A percentile compares a stretch with the other conserved stretches of the same genome.
Evolutionary conservation across 2,797 vertebrate genomes (phyloP).

Genomic region (Gymnothorax javanicus): DNA sequence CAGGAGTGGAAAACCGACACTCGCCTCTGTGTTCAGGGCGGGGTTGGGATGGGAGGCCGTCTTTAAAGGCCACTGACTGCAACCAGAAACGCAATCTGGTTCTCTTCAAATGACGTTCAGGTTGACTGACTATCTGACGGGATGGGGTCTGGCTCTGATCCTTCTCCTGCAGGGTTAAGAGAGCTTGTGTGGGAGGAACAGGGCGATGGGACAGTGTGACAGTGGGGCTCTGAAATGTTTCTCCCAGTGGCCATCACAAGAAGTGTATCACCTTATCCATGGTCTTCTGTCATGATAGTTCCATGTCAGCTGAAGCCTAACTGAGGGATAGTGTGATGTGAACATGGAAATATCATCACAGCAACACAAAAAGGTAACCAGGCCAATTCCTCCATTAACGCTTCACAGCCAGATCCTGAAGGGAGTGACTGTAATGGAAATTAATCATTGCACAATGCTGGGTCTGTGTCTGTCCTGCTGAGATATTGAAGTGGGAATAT

Average conservation of each 20-base stretch:
- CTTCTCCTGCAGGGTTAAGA: background rate
- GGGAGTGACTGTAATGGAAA: background rate
- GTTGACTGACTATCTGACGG: background rate
- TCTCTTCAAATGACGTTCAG: background rate
- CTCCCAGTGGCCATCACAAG: too few relatives aligned
- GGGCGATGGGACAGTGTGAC: background rate
- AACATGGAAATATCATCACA: conserved; percentile 3
- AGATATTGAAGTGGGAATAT: background rate
- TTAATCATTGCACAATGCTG: background rate
- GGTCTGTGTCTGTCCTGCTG: background rate
- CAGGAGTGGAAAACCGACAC: background rate
- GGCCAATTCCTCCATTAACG: background rate
- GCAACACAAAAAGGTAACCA: background rate
- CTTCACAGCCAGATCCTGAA: background rate
- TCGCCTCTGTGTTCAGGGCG: background rate
- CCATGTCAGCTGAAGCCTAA: background rate
- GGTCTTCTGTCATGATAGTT: background rate
- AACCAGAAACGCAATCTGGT: background rate
- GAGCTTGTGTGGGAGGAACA: background rate
- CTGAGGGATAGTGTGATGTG: background rate
- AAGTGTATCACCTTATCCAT: background rate
- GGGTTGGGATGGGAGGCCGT: background rate
- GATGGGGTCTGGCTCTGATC: background rate
- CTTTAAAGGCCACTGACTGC: background rate
- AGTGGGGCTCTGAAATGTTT: background rate